Conservation (phyloP, 2,797 vertebrate species). For the Phrynocephalus guinanensis region DNA sequence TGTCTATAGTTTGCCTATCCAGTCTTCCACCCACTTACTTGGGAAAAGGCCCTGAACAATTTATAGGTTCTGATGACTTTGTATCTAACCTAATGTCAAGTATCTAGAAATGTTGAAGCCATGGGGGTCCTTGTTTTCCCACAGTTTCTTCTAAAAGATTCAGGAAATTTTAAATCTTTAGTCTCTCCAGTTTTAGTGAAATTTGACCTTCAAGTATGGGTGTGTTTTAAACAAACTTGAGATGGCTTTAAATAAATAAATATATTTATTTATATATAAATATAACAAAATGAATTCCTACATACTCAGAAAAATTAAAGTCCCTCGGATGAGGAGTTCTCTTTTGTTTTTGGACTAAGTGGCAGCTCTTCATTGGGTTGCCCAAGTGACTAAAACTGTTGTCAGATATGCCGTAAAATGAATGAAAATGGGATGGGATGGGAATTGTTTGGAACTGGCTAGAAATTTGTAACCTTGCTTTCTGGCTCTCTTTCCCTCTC, state of each 20-base stretch:
- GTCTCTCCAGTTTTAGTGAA: neutral
- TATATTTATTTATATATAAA: no score
- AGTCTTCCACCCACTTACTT: neutral
- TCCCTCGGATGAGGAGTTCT: neutral
- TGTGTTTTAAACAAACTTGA: no score
- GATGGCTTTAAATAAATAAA: no score
- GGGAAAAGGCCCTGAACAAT: neutral
- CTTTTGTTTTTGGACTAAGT: neutral
- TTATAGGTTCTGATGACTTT: neutral
- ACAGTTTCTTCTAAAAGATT: no score
- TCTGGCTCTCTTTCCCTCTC: constrained; percentile 49
- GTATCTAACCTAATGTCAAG: no score
- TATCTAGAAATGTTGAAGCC: no score
- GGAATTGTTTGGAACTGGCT: neutral
- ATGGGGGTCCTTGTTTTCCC: no score
- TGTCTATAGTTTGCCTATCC: neutral
- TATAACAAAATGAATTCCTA: neutral
- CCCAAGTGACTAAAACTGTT: constrained; percentile 1
- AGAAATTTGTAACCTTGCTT: constrained; percentile 25
- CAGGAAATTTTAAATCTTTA: no score
- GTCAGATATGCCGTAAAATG: neutral
- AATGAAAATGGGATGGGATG: constrained; percentile 27
- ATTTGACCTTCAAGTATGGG: neutral
- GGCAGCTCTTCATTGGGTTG: constrained; percentile 10
- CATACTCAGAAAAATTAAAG: neutral